A percentile compares a stretch with the other conserved stretches of the same genome.
Evolutionary conservation across 2,797 vertebrate species (phyloP).

Genomic region (Loris lydekkerianus): DNA sequence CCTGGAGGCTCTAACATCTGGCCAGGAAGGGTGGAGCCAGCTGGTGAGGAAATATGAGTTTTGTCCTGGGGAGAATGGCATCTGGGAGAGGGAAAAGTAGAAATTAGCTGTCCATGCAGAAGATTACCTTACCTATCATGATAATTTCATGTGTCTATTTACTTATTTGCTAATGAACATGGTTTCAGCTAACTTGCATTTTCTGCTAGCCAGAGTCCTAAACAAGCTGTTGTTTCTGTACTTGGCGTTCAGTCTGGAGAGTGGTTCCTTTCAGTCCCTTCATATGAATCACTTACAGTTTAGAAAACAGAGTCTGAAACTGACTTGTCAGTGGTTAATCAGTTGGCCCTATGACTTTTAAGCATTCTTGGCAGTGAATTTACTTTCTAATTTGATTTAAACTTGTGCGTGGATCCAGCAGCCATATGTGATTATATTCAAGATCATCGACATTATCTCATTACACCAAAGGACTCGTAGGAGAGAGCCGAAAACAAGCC

Average conservation of each 20-base stretch:
- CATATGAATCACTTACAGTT: slow-evolving; percentile 57
- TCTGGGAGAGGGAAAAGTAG: background rate
- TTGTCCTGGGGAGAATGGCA: background rate
- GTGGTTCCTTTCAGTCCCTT: slow-evolving; percentile 35
- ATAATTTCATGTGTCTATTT: rapidly evolving
- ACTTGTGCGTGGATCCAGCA: slow-evolving; percentile 61
- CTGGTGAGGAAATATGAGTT: slow-evolving; percentile 24
- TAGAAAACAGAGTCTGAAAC: slow-evolving; percentile 56
- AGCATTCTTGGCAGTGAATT: slow-evolving; percentile 65
- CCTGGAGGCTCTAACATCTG: slow-evolving; percentile 49
- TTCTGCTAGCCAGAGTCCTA: background rate
- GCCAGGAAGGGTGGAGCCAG: slow-evolving; percentile 6
- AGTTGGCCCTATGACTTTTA: slow-evolving; percentile 69
- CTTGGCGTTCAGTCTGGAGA: background rate
- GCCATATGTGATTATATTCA: slow-evolving; percentile 71
- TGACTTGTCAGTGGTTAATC: slow-evolving; percentile 65
- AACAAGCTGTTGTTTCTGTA: background rate
- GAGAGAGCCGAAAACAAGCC: background rate
- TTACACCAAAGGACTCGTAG: background rate
- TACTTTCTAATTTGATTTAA: slow-evolving; percentile 74
- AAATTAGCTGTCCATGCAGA: background rate
- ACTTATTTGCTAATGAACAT: background rate
- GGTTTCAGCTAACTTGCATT: background rate
- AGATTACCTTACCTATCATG: background rate
- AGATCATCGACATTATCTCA: slow-evolving; percentile 53